These are phyloP conservation scores for Chloroceryle aenea DNA, from an alignment of 2,113 vertebrate species.

Conservation along the genomic window DNA sequence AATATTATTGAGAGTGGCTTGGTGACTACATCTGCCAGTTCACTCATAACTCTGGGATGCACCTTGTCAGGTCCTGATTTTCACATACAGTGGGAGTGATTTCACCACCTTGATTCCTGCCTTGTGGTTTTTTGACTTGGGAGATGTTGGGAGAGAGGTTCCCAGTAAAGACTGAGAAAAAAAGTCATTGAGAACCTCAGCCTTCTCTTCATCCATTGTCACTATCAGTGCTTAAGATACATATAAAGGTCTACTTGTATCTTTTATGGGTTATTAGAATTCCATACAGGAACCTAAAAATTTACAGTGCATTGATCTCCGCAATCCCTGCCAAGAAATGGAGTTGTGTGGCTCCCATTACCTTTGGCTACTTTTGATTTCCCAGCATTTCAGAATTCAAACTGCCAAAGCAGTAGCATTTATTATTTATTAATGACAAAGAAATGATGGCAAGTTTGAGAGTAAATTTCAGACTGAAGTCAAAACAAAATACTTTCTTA, in stretches of 20 bases:
- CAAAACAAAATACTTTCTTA: background rate
- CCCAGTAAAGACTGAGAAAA: no score
- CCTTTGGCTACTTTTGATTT: background rate
- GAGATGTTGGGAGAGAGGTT: no score
- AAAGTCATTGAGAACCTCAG: no score
- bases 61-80: no score
- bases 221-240: background rate
- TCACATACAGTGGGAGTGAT: no score
- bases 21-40: no score
- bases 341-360: background rate
- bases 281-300: background rate
- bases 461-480: background rate
- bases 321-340: accelerated
- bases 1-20: no score
- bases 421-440: background rate
- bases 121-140: no score
- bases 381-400: background rate
- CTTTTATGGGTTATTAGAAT: background rate
- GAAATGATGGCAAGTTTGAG: background rate
- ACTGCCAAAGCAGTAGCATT: background rate
- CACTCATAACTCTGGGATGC: no score
- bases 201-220: no score
- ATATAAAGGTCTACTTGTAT: background rate
- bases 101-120: no score
- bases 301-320: background rate